Conservation (phyloP, 2,888 invertebrate genomes). For the Clanis bilineata region DNA sequence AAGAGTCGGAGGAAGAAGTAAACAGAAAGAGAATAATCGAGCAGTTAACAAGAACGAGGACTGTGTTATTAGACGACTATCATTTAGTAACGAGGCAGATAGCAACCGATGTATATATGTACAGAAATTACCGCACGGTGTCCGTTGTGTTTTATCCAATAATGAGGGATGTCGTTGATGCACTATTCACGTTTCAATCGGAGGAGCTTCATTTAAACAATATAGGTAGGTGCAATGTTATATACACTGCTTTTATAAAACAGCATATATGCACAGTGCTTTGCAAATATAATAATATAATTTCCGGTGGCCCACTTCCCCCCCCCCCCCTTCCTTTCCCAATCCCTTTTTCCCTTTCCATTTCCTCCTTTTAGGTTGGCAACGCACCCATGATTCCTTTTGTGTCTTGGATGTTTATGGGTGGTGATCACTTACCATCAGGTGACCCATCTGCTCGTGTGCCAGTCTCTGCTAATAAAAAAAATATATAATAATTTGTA, state of each 20-base stretch:
- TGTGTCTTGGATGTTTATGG: no score
- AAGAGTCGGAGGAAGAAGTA: slow-evolving; percentile 60
- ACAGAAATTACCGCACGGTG: slow-evolving; percentile 72
- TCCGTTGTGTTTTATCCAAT: slow-evolving; percentile 71
- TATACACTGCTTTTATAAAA: neutral
- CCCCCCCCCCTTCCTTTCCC: no score
- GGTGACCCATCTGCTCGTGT: no score
- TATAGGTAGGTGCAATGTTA: slow-evolving; percentile 58
- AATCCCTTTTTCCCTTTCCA: no score
- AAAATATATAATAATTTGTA: no score
- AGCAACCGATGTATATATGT: slow-evolving; percentile 73
- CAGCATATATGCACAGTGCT: neutral
- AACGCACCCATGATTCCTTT: no score
- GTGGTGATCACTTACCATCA: no score
- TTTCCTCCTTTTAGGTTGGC: no score
- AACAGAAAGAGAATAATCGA: slow-evolving; percentile 67
- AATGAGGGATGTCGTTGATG: slow-evolving; percentile 66
- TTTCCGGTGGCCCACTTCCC: no score
- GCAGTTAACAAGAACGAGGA: slow-evolving; percentile 65
- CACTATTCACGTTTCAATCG: slow-evolving; percentile 73
- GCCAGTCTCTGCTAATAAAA: no score
- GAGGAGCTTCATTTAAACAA: slow-evolving; percentile 77
- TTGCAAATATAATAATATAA: neutral
- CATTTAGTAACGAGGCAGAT: slow-evolving; percentile 72
- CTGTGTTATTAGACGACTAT: slow-evolving; percentile 66